phyloP scores from a whole-genome alignment of 1,140 invertebrate species.

The Euwallacea similis region DNA sequence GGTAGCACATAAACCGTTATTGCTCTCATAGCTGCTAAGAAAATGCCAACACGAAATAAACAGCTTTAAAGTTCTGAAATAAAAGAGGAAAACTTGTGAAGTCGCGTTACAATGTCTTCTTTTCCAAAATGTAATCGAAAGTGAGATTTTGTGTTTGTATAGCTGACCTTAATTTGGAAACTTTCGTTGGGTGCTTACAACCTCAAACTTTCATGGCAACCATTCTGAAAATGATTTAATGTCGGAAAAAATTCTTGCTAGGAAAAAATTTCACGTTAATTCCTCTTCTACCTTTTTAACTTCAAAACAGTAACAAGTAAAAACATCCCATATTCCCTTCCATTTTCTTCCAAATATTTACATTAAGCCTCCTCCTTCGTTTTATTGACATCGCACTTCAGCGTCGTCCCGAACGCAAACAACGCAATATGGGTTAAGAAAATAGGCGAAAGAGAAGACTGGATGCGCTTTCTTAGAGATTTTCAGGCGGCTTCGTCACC shows the following conservation, averaged over 20 bases:
- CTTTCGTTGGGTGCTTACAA: neutral
- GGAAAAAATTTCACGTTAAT: neutral
- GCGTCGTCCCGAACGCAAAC: conserved; percentile 5
- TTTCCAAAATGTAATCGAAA: too few relatives aligned
- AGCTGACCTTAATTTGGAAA: neutral
- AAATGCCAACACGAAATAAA: conserved; percentile 14
- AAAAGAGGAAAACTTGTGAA: neutral
- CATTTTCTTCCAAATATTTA: conserved; percentile 8
- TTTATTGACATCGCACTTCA: conserved; percentile 15
- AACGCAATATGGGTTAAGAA: conserved; percentile 19
- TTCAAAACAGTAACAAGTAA: neutral
- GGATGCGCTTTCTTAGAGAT: conserved; percentile 5
- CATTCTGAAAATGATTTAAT: too few relatives aligned
- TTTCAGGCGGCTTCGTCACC: conserved; percentile 9
- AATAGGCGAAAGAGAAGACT: conserved; percentile 11
- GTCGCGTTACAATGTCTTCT: too few relatives aligned
- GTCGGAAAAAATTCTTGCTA: too few relatives aligned
- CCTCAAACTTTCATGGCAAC: neutral
- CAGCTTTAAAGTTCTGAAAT: conserved; percentile 8
- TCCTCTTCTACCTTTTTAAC: neutral
- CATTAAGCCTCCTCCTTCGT: neutral
- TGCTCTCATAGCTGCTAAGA: neutral
- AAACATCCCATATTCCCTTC: neutral
- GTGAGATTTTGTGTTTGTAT: too few relatives aligned
- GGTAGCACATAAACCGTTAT: neutral